A percentile compares a stretch with the other conserved stretches of the same genome.
Evolutionary conservation across 2,888 invertebrate genomes (phyloP).

Genomic region (Argyresthia albistria): DNA sequence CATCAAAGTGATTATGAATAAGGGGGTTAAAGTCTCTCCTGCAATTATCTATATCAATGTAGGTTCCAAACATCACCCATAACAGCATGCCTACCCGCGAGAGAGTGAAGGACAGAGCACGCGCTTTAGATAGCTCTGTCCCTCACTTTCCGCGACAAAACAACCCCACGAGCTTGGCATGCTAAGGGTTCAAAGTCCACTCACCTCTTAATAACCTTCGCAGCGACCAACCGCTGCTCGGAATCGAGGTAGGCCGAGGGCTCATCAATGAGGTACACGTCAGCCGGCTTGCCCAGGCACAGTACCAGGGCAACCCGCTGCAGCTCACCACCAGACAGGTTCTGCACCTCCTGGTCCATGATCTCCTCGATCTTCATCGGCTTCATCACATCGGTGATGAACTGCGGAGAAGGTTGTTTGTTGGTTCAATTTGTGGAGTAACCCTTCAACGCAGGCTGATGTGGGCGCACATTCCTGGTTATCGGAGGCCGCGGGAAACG

Average conservation of each 20-base stretch:
- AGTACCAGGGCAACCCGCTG: slow-evolving; percentile 97
- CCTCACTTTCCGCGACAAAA: too few relatives aligned
- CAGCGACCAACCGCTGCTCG: slow-evolving; percentile 99
- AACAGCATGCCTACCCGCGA: too few relatives aligned
- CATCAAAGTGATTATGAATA: too few relatives aligned
- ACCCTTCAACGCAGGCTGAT: too few relatives aligned
- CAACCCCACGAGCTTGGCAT: too few relatives aligned
- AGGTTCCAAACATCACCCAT: too few relatives aligned
- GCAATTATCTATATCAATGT: too few relatives aligned
- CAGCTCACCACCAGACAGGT: slow-evolving; percentile 98
- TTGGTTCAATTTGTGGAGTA: neutral
- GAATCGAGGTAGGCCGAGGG: slow-evolving; percentile 99
- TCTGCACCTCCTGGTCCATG: slow-evolving; percentile 98
- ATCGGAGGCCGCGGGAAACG: too few relatives aligned
- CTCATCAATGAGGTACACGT: slow-evolving; percentile 98
- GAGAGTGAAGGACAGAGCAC: too few relatives aligned
- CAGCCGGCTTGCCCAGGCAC: slow-evolving; percentile 98
- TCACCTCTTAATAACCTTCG: slow-evolving; percentile 98
- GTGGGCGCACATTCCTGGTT: too few relatives aligned
- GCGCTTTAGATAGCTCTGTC: too few relatives aligned
- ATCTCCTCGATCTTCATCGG: slow-evolving; percentile 97
- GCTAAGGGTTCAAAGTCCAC: neutral
- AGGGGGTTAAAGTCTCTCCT: too few relatives aligned
- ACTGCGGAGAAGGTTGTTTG: slow-evolving; percentile 70
- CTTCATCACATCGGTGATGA: slow-evolving; percentile 98